Evolutionary conservation across 1,140 invertebrate species (phyloP).

Genomic region (Ceratina japonica): DNA sequence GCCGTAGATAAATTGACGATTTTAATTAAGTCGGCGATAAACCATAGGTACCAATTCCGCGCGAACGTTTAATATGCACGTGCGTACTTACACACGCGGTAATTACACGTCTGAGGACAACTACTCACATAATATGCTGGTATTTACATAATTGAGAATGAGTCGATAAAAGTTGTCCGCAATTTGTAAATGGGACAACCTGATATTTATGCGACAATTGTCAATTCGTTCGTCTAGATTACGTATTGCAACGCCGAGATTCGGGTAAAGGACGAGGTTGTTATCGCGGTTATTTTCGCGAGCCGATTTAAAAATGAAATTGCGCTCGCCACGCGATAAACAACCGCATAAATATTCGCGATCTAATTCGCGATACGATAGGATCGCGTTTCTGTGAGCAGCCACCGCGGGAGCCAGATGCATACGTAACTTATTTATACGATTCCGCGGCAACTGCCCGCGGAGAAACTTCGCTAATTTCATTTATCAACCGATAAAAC

Average conservation of each 20-base stretch:
- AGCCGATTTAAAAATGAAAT: neutral
- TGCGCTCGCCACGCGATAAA: neutral
- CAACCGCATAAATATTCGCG: conserved; percentile 5
- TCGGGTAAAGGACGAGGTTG: too few relatives aligned
- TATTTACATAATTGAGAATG: too few relatives aligned
- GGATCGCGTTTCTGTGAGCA: neutral
- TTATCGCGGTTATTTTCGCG: too few relatives aligned
- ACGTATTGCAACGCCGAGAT: too few relatives aligned
- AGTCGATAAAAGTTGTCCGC: neutral
- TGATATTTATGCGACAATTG: too few relatives aligned
- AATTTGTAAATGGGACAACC: too few relatives aligned
- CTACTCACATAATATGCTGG: too few relatives aligned
- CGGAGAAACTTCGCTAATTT: conserved; percentile 15
- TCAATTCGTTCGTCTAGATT: too few relatives aligned
- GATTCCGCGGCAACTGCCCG: neutral
- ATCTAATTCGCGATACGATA: neutral
- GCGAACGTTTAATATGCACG: too few relatives aligned
- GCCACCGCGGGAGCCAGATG: neutral
- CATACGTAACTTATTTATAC: neutral
- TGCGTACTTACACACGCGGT: too few relatives aligned
- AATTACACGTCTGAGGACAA: too few relatives aligned
- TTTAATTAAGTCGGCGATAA: neutral
- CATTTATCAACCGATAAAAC: conserved; percentile 29
- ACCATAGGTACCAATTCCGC: neutral
- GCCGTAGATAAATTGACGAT: neutral